Evolutionary conservation across 2,797 vertebrate genomes (phyloP).

Genomic region (Micropoecilia bifurca): DNA sequence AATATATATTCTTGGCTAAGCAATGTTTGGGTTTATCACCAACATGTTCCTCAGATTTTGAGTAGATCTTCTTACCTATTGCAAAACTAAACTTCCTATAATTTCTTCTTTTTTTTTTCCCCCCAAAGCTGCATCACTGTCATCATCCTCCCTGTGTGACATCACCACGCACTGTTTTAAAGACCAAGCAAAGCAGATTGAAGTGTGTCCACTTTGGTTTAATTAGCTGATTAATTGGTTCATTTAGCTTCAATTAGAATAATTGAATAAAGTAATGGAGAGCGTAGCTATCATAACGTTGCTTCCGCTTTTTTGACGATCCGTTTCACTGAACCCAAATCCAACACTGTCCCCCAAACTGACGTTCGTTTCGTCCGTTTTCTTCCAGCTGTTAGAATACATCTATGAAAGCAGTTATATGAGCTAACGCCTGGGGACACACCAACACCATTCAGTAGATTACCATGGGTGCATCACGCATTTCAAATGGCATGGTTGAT

Average conservation of each 20-base stretch:
- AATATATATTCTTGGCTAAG: background rate
- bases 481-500: background rate
- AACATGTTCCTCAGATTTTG: background rate
- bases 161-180: background rate
- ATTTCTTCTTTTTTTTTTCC: background rate
- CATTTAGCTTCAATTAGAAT: background rate
- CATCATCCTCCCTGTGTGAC: background rate
- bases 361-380: background rate
- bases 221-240: background rate
- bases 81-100: background rate
- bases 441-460: background rate
- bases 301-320: background rate
- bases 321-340: background rate
- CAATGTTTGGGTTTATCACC: background rate
- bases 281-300: background rate
- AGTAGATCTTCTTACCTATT: background rate
- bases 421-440: background rate
- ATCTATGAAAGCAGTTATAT: background rate
- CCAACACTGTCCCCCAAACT: background rate
- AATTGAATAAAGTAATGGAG: background rate
- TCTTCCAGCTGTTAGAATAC: background rate
- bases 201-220: background rate
- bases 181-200: background rate
- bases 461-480: background rate
- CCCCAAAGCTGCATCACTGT: background rate